phyloP scores from a whole-genome alignment of 2,113 vertebrate species.

The Trematomus loennbergii region DNA sequence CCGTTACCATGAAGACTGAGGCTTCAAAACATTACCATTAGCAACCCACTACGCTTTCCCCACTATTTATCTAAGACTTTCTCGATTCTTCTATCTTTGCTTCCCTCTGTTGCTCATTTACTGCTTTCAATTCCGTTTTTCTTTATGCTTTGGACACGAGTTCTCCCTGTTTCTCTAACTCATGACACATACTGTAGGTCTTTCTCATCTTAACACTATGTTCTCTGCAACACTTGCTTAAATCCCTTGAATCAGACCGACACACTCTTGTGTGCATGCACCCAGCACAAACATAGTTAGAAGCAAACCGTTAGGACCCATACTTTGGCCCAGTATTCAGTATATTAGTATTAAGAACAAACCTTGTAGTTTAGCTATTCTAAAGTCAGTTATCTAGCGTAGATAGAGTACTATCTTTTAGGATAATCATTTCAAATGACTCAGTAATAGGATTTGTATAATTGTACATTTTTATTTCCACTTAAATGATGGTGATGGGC shows the following conservation, averaged over 20 bases:
- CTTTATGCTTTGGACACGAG: conserved; percentile 3
- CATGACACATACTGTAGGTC: too few relatives aligned
- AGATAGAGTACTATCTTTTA: too few relatives aligned
- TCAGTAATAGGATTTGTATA: too few relatives aligned
- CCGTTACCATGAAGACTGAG: conserved; percentile 38
- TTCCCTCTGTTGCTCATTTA: conserved; percentile 16
- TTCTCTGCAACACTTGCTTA: conserved; percentile 15
- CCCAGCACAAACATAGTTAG: not conserved
- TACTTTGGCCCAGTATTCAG: not conserved
- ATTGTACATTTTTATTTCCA: too few relatives aligned
- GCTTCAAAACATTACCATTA: conserved; percentile 69
- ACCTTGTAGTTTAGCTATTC: not conserved
- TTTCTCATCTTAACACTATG: conserved; percentile 6
- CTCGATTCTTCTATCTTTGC: not conserved
- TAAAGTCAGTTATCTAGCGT: not conserved
- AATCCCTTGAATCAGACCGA: not conserved
- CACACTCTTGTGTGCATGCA: not conserved
- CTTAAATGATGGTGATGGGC: too few relatives aligned
- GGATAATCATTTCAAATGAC: too few relatives aligned
- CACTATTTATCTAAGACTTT: conserved; percentile 10
- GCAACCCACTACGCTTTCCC: conserved; percentile 52
- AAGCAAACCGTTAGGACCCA: not conserved
- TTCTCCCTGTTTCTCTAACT: not conserved
- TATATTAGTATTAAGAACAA: not conserved
- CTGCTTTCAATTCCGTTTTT: not conserved